Percentiles rank a stretch among this genome's conserved stretches.
These are phyloP conservation scores for Protomyctophum bolini DNA, from an alignment of 2,113 vertebrate genomes.

Conservation along the genomic window DNA sequence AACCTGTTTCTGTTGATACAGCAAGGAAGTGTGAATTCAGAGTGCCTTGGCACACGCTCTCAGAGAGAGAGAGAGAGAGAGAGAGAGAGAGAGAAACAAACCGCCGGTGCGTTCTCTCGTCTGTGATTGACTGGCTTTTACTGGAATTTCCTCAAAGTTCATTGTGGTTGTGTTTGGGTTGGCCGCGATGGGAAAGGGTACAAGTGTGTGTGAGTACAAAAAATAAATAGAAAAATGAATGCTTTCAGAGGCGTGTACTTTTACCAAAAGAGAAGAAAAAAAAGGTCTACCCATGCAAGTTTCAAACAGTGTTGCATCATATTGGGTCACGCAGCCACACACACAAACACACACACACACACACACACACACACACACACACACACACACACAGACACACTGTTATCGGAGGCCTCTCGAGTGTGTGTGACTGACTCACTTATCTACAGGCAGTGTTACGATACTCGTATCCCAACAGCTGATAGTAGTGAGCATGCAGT, in stretches of 20 bases:
- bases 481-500: neutral
- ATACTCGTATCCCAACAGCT: neutral
- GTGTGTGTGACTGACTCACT: neutral
- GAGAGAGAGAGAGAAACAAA: slow-evolving; percentile 36
- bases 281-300: slow-evolving; percentile 38
- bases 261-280: neutral
- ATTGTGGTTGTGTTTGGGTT: slow-evolving; percentile 53
- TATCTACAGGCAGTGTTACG: neutral
- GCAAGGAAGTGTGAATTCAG: slow-evolving; percentile 68
- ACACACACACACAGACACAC: no score
- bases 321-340: neutral
- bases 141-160: slow-evolving; percentile 62
- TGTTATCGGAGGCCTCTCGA: slow-evolving; percentile 11
- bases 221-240: slow-evolving; percentile 17
- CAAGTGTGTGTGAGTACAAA: slow-evolving; percentile 15
- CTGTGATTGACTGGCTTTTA: slow-evolving; percentile 45
- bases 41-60: slow-evolving; percentile 56
- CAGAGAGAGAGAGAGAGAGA: neutral
- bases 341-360: no score
- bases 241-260: slow-evolving; percentile 43
- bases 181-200: slow-evolving; percentile 43
- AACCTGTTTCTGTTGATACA: slow-evolving; percentile 70
- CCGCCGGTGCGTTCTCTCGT: slow-evolving; percentile 29
- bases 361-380: no score
- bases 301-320: slow-evolving; percentile 26